These are phyloP conservation scores for Lontra canadensis DNA, from an alignment of 2,113 vertebrate species.

Conservation along the genomic window DNA sequence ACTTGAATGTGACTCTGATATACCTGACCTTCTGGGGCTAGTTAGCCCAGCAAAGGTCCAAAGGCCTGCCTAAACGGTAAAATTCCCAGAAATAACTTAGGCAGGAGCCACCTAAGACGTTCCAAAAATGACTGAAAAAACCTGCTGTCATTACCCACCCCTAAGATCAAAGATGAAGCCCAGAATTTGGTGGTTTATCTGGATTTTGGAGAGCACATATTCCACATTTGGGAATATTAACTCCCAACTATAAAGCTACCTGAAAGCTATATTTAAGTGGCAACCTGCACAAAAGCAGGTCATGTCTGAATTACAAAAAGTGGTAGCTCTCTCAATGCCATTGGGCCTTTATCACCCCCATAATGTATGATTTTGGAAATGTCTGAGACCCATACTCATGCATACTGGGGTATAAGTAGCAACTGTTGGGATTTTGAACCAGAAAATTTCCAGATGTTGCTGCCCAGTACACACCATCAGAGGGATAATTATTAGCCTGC, in stretches of 20 bases:
- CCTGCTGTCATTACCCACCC: background rate
- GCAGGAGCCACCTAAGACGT: background rate
- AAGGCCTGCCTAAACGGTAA: background rate
- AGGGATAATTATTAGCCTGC: background rate
- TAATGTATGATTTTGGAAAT: background rate
- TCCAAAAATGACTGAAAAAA: background rate
- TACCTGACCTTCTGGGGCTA: background rate
- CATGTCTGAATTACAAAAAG: background rate
- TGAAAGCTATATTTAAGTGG: background rate
- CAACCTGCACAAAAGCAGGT: no score
- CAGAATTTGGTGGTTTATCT: background rate
- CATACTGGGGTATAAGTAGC: background rate
- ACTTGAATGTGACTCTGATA: background rate
- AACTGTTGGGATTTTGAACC: background rate
- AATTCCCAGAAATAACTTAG: background rate
- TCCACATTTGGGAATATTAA: background rate
- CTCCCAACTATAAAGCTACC: background rate
- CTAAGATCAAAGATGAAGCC: background rate
- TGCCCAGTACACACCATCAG: background rate
- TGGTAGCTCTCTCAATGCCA: background rate
- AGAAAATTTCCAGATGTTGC: background rate
- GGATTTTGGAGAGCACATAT: background rate
- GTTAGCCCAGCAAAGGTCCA: background rate
- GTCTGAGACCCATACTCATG: background rate
- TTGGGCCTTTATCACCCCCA: background rate